These are phyloP conservation scores for Chromis chromis DNA, from an alignment of 2,797 vertebrate genomes.

Conservation along the genomic window DNA sequence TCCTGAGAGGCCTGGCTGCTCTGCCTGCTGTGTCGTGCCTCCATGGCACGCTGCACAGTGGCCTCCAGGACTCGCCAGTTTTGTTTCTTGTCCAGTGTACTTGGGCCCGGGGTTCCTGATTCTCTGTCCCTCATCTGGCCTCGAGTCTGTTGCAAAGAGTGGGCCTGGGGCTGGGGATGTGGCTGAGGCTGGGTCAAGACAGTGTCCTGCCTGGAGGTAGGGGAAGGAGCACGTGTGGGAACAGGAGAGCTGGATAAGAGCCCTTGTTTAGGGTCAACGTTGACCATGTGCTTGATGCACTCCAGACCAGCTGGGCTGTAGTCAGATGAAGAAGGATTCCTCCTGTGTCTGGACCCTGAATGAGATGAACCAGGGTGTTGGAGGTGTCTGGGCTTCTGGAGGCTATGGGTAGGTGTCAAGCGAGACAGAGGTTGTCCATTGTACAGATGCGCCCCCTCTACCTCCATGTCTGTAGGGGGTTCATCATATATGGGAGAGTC, in stretches of 20 bases:
- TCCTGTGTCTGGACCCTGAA: conserved; percentile 82
- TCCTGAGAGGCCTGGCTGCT: conserved; percentile 90
- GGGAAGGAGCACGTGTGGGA: conserved; percentile 75
- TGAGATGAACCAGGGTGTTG: conserved; percentile 83
- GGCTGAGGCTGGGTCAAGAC: conserved; percentile 63
- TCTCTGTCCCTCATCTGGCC: conserved; percentile 75
- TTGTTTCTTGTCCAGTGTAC: conserved; percentile 88
- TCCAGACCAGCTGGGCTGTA: conserved; percentile 93
- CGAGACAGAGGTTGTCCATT: conserved; percentile 78
- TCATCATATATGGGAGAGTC: conserved; percentile 92
- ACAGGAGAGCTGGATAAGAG: conserved; percentile 71
- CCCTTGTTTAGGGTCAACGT: conserved; percentile 86
- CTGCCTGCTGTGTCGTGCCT: conserved; percentile 89
- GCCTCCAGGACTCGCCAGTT: conserved; percentile 90
- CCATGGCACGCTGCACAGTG: conserved; percentile 89
- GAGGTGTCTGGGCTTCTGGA: conserved; percentile 87
- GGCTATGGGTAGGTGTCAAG: conserved; percentile 81
- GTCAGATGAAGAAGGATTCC: conserved; percentile 86
- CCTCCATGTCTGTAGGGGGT: conserved; percentile 92
- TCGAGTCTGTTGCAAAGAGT: conserved; percentile 69
- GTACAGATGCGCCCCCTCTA: conserved; percentile 82
- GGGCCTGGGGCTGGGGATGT: conserved; percentile 61
- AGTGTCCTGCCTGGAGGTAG: conserved; percentile 67
- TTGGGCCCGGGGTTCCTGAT: conserved; percentile 69
- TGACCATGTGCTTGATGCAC: conserved; percentile 95